Evolutionary conservation across 2,113 vertebrate species (phyloP), one percentile per base, ranked within the genome.

Genomic region (Clarias gariepinus): DNA sequence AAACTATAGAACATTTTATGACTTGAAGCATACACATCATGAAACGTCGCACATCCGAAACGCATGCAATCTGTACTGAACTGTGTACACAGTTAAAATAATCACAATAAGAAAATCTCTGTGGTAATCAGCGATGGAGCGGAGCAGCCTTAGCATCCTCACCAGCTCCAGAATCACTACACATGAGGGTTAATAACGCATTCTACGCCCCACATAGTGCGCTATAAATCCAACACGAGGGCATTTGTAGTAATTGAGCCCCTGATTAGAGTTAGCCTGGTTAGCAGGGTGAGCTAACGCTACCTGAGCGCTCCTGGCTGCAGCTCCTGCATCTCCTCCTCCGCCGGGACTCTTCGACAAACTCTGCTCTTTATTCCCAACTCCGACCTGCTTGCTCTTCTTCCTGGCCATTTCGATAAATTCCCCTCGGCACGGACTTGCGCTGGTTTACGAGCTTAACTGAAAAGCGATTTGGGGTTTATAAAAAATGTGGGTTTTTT

Each of bases 341-440:
- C 93, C 94, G 92, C 93, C 94, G 83, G 93, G 90, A 90, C 90
- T 95, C 94, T 95, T 96, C 93, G 93, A 88, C 91, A 76, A 91
- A 90, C 86, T 92, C 94, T 96, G 94, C 90, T 95, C 94, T 93
- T 96, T 95, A 90, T 94, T 92, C 63, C 90, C 93, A 83, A 92
- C 94, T 87, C 94, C 94, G 89, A 94, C 94, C 90, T 94, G 96
- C 91, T 96, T 97, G 90, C 95, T 97, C 94, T 96, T 96, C 94
- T 96, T 96, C 94, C 97, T 96, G 88, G 96, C 96, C 97, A 97
- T 97, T 3, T 86, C 94, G 89, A 85, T 86, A 81, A 82, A 85
- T 89, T 91, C 89, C 81, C 71, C 92, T 93, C 92, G 85, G 89
- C 91, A 91, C 91, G 93, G 92, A 94, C 5, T 94, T 92, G 92